These are phyloP conservation scores for Micronycteris hirsuta DNA, from an alignment of 2,113 vertebrate species.

Conservation along the genomic window DNA sequence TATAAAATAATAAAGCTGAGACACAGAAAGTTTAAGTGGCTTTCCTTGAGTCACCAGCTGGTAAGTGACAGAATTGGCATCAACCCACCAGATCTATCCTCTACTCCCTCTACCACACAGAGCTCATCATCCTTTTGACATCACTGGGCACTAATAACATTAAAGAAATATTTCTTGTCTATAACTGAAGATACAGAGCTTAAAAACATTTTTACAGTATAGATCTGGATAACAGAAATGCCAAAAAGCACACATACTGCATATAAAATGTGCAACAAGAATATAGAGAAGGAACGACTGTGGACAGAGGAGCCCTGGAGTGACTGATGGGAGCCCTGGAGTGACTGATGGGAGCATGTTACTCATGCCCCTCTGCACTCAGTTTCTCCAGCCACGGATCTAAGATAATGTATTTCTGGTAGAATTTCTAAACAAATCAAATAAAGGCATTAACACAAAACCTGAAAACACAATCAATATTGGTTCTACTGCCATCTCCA, in stretches of 20 bases:
- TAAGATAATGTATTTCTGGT: background rate
- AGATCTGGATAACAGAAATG: background rate
- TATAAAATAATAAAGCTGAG: conserved; percentile 35
- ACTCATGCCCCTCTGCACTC: background rate
- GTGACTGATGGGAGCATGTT: no score
- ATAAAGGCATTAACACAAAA: background rate
- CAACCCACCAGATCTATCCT: background rate
- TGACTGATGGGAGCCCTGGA: no score
- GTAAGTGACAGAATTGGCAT: conserved; percentile 35
- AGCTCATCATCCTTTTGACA: background rate
- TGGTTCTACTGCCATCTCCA: background rate
- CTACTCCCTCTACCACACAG: background rate
- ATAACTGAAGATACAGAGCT: background rate
- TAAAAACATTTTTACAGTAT: conserved; percentile 22
- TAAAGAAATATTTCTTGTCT: conserved; percentile 28
- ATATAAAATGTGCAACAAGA: background rate
- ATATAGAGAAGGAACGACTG: background rate
- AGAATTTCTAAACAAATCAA: background rate
- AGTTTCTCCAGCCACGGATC: background rate
- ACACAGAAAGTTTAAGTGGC: conserved; percentile 24
- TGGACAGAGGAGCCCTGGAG: no score
- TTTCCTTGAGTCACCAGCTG: conserved; percentile 42
- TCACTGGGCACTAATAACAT: background rate
- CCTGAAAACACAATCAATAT: background rate
- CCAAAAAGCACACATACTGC: background rate